phyloP scores from a whole-genome alignment of 2,113 vertebrate species.

The Vulpes lagopus region DNA sequence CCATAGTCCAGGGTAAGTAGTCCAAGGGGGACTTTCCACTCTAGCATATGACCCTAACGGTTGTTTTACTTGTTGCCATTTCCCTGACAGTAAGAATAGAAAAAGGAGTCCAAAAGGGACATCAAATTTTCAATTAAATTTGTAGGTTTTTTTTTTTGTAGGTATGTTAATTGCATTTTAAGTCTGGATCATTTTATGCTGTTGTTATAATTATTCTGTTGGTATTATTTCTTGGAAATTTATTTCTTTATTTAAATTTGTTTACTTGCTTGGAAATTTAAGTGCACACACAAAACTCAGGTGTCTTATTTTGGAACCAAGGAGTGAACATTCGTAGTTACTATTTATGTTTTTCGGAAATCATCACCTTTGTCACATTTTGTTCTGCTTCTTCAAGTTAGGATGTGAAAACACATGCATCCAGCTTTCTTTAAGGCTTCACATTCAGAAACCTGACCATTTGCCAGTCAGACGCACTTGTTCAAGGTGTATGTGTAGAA shows the following conservation, averaged over 20 bases:
- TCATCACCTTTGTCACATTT: neutral
- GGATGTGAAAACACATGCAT: neutral
- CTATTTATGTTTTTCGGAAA: neutral
- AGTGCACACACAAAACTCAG: neutral
- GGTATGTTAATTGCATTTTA: neutral
- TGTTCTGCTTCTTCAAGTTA: neutral
- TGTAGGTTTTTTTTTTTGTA: neutral
- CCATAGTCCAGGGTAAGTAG: neutral
- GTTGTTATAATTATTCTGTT: neutral
- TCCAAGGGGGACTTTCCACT: neutral
- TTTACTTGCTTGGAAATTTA: neutral
- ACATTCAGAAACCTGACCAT: neutral
- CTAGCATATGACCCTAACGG: rapidly evolving
- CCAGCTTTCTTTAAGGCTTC: neutral
- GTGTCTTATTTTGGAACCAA: neutral
- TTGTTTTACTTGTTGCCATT: neutral
- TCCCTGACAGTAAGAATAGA: neutral
- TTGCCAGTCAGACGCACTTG: neutral
- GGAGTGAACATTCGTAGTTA: neutral
- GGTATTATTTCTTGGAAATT: neutral
- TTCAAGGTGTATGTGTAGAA: neutral
- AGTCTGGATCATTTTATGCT: neutral
- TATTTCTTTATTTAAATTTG: no score
- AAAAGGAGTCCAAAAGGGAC: neutral
- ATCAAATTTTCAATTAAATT: neutral